Evolutionary conservation across 2,113 vertebrate species (phyloP), one percentile per base, ranked within the genome.

Genomic region (Acrocephalus arundinaceus): DNA sequence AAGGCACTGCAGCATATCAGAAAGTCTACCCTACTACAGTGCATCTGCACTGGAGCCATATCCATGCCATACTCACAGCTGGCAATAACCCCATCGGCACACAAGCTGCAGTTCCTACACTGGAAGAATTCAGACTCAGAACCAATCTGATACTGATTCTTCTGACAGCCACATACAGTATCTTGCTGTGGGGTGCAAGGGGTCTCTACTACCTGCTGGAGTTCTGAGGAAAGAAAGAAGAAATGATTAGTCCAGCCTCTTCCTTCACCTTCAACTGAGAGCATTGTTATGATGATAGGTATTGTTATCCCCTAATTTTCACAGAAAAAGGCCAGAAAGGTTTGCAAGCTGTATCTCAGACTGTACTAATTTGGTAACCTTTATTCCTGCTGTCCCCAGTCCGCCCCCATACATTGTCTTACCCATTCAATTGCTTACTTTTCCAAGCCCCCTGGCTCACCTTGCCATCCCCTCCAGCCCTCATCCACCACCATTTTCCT

Each of bases 81-180:
- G 18, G 45, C 13, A 93, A 91, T 80, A 54, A 74, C 45, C 37
- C 97, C 97, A 65, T 97, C 71, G 8, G 12, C 18, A 84, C 97
- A 98, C 0, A 0, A 71, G 30, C 77, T 97, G 84, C 97, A 98
- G 63, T 95, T 91, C 75, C 58, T 80, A 54, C 97, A 98, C 33
- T 9, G 58, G 52, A 98, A 98, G 35, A 88, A 30, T 59, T 87
- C 71, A 0, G 3, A 27, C 2, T 63, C 31, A 3, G 0, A 4
- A 46, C n/a, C 59, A 59, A 18, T 6, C 68, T 83, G 92, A 58
- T 96, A 98, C 1, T 97, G 93, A 48, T 97, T 91, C n/a, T 62
- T 78, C 46, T 27, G 77, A 85, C 97, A 98, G 45, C 97, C 96
- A 12, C 97, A 98, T 5, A 96, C 35, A 0, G 96, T 97, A 49